Evolutionary conservation across 23 tunicate genomes (phyloP), one percentile per base, ranked within the genome.

Genomic region (Diplosoma virens): DNA sequence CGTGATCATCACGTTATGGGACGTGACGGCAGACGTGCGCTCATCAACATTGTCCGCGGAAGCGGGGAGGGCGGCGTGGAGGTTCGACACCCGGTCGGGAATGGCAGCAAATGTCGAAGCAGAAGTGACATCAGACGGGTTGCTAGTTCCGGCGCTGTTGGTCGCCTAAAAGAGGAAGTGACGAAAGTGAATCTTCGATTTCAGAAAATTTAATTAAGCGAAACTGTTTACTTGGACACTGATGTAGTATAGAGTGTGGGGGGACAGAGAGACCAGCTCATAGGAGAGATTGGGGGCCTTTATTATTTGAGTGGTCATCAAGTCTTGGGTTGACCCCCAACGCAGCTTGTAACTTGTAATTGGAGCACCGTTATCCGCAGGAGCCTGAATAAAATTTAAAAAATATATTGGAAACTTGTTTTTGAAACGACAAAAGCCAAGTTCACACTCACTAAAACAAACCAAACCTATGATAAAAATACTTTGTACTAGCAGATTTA

Each of bases 301-400:
- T 14, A 45, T 48, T 3, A 27, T 5, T 9, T 60, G 58, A 37
- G 35, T 18, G 33, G 60, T 14, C 86, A 80, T 35, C 22, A 86
- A 21, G 27, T 48, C 54, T 61, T 80, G 77, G 2, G 71, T 75
- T 0, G 66, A 32, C 7, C 86, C 86, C 78, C 81, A 87, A 31
- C 80, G 75, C 18, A 87, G 20, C 26, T 23, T 25, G 45, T 87
- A 87, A 17, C 63, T 63, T 25, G 35, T 65, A 26, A 87, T 74
- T 25, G 66, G 82, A 30, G 93, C 60, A 23, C 93, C 93, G 35
- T 87, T 87, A 61, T 56, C 77, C 26, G 14, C 45, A 28, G 93
- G 85, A 31, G 50, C 36, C 93, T 87, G 73, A 31, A 61, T n/a
- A n/a, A n/a, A n/a, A n/a, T n/a, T n/a, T n/a, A n/a, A n/a, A n/a